These are phyloP conservation scores for Onthophagus taurus DNA, from an alignment of 1,140 invertebrate genomes.

Conservation along the genomic window DNA sequence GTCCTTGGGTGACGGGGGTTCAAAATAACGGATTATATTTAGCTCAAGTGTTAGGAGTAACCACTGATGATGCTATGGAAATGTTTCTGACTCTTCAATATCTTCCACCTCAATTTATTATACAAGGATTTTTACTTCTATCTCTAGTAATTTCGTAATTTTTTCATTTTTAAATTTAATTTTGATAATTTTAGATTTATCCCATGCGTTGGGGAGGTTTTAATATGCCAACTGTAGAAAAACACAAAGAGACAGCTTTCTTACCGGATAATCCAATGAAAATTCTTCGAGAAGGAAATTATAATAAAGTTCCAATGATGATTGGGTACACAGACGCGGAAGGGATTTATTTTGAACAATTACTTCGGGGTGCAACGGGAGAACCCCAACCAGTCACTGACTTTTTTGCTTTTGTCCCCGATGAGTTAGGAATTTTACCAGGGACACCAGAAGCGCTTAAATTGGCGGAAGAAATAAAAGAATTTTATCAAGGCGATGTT, in stretches of 20 bases:
- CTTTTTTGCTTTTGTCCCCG: constrained; percentile 27
- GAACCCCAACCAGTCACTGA: too few species aligned
- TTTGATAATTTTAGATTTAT: too few species aligned
- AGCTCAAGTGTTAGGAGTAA: neutral
- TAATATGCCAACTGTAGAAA: constrained; percentile 4
- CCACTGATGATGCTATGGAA: neutral
- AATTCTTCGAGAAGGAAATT: neutral
- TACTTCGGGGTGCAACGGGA: too few species aligned
- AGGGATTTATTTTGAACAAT: neutral
- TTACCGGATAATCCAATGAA: neutral
- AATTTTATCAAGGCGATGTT: constrained; percentile 43
- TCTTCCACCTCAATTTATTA: too few species aligned
- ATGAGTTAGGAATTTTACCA: constrained; percentile 37
- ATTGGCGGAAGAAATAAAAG: constrained; percentile 40
- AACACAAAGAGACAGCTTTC: neutral
- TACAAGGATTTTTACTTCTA: too few species aligned
- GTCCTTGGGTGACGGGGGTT: constrained; percentile 3
- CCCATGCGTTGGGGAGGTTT: constrained; percentile 3
- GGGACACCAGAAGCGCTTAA: constrained; percentile 36
- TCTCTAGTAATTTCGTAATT: too few species aligned
- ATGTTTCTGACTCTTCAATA: too few species aligned
- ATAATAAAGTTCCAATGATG: constrained; percentile 6
- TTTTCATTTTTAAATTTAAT: too few species aligned
- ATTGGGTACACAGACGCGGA: constrained; percentile 9
- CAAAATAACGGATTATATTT: constrained; percentile 7